Evolutionary conservation across 2,797 vertebrate species (phyloP).

Genomic region (Synaphobranchus kaupii): DNA sequence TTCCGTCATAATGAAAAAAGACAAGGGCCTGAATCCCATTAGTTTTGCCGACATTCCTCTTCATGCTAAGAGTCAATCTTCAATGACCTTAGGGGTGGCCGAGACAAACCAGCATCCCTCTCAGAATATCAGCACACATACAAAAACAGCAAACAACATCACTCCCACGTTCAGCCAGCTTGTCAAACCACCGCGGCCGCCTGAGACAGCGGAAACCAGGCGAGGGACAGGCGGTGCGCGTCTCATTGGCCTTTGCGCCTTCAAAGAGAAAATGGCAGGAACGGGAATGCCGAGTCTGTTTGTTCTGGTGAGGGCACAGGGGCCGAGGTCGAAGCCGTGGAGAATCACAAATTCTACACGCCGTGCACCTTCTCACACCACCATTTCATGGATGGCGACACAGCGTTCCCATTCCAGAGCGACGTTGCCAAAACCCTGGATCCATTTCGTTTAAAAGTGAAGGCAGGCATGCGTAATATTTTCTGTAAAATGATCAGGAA

Average conservation of each 20-base stretch:
- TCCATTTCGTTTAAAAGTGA: neutral
- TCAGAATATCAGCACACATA: neutral
- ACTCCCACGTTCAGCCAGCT: neutral
- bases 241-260: neutral
- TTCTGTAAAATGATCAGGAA: neutral
- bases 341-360: neutral
- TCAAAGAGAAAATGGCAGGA: neutral
- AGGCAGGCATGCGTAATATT: neutral
- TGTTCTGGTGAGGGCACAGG: neutral
- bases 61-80: constrained; percentile 15
- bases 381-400: neutral
- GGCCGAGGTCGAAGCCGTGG: neutral
- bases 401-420: neutral
- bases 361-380: neutral
- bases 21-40: constrained; percentile 57
- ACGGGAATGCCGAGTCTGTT: neutral
- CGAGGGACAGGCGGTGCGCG: neutral
- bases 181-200: neutral
- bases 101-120: constrained; percentile 21
- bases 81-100: neutral
- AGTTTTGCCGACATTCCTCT: constrained; percentile 44
- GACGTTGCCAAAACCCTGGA: neutral
- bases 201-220: neutral
- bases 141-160: neutral
- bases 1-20: constrained; percentile 67